These are phyloP conservation scores for Diplodus puntazzo DNA, from an alignment of 2,797 vertebrate genomes.

Conservation along the genomic window DNA sequence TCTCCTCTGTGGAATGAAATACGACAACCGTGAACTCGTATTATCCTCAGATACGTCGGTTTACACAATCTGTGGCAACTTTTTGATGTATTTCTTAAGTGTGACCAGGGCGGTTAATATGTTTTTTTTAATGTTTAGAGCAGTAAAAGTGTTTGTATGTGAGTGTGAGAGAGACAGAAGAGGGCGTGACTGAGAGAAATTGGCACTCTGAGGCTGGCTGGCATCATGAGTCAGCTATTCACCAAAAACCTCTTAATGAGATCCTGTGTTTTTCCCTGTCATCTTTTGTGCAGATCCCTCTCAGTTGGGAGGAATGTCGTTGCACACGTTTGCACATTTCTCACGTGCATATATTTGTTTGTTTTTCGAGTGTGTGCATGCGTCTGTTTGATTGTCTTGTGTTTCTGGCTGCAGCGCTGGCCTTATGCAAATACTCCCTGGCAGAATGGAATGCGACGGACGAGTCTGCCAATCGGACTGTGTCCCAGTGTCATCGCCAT, in stretches of 20 bases:
- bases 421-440: slow-evolving; percentile 82
- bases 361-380: not conserved
- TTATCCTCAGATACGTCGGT: not conserved
- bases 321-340: not conserved
- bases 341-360: slow-evolving; percentile 3
- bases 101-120: not conserved
- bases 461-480: slow-evolving; percentile 68
- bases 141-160: slow-evolving; percentile 6
- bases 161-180: not conserved
- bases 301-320: not conserved
- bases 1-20: slow-evolving; percentile 1
- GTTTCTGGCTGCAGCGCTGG: slow-evolving; percentile 79
- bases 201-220: not conserved
- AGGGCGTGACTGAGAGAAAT: slow-evolving; percentile 20
- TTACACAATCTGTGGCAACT: not conserved
- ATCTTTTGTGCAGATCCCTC: not conserved
- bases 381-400: slow-evolving; percentile 55
- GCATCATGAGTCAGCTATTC: slow-evolving; percentile 41
- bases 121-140: not conserved
- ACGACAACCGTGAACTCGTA: not conserved
- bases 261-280: not conserved
- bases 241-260: not conserved
- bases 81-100: not conserved
- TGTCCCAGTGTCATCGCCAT: slow-evolving; percentile 76
- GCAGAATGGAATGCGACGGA: slow-evolving; percentile 83